A percentile compares a stretch with the other conserved stretches of the same genome.
These are phyloP conservation scores for Hylomyscus alleni DNA, from an alignment of 2,797 vertebrate species.

Conservation along the genomic window DNA sequence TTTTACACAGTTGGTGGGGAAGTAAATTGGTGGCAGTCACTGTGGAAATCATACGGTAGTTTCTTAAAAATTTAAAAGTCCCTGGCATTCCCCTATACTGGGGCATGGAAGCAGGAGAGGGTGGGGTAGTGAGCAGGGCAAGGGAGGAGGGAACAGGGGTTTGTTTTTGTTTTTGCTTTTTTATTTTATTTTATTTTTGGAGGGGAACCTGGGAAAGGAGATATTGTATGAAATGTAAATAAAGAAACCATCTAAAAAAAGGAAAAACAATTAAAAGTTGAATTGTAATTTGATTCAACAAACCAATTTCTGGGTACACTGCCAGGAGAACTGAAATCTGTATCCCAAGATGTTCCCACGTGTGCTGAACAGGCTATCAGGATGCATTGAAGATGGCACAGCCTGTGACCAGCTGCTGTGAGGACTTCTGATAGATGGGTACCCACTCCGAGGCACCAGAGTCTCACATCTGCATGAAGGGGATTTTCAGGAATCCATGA, in stretches of 20 bases:
- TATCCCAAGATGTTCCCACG: background rate
- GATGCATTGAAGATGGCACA: too few relatives aligned
- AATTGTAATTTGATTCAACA: background rate
- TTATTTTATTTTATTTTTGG: too few relatives aligned
- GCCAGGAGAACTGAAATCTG: background rate
- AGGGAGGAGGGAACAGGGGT: too few relatives aligned
- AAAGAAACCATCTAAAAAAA: too few relatives aligned
- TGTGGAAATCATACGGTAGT: background rate
- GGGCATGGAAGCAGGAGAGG: too few relatives aligned
- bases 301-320: background rate
- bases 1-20: background rate
- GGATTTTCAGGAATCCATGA: background rate
- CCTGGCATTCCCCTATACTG: too few relatives aligned
- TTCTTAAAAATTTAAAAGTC: background rate
- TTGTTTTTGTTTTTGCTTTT: too few relatives aligned
- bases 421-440: background rate
- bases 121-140: too few relatives aligned
- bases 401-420: background rate
- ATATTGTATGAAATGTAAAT: too few relatives aligned
- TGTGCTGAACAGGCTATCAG: accelerated
- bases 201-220: too few relatives aligned
- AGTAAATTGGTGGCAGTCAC: background rate
- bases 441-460: background rate
- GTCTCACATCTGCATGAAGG: background rate
- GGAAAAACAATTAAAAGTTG: background rate